phyloP scores from a whole-genome alignment of 2,888 invertebrate genomes.

The Nomada goodeniana region DNA sequence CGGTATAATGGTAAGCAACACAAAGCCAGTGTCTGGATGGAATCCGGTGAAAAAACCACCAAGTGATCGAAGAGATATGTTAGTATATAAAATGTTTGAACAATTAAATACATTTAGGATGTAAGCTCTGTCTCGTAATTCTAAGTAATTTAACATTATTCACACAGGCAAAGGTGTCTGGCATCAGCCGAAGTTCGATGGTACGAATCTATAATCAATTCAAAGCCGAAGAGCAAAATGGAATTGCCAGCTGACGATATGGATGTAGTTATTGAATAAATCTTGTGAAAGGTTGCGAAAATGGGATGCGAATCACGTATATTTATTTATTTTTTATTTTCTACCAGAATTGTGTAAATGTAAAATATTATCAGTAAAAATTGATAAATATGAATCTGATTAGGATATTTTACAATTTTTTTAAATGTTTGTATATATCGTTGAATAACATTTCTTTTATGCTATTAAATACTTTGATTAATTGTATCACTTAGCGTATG shows the following conservation, averaged over 20 bases:
- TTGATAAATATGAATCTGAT: slow-evolving; percentile 1
- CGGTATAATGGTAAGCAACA: slow-evolving; percentile 90
- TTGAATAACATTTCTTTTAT: slow-evolving; percentile 1
- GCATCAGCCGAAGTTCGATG: slow-evolving; percentile 77
- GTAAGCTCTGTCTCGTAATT: too few species aligned
- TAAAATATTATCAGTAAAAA: slow-evolving; percentile 43
- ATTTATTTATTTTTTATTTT: slow-evolving; percentile 46
- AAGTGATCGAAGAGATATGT: slow-evolving; percentile 56
- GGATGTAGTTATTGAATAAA: slow-evolving; percentile 67
- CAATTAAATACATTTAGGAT: slow-evolving; percentile 4
- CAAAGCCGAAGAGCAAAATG: slow-evolving; percentile 56
- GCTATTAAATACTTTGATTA: slow-evolving; percentile 23
- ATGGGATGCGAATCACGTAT: background rate
- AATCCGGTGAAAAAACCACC: slow-evolving; percentile 87
- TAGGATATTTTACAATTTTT: slow-evolving; percentile 15
- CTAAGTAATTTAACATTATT: slow-evolving; percentile 24
- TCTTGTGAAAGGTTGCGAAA: background rate
- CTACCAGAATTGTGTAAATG: slow-evolving; percentile 34
- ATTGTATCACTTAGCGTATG: slow-evolving; percentile 16
- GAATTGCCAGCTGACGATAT: slow-evolving; percentile 61
- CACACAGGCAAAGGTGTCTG: slow-evolving; percentile 76
- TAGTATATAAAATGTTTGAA: slow-evolving; percentile 31
- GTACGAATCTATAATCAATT: slow-evolving; percentile 77
- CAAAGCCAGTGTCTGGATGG: slow-evolving; percentile 89
- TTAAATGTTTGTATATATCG: background rate